Conservation (phyloP, 2,797 vertebrate genomes). For the Peromyscus eremicus region DNA sequence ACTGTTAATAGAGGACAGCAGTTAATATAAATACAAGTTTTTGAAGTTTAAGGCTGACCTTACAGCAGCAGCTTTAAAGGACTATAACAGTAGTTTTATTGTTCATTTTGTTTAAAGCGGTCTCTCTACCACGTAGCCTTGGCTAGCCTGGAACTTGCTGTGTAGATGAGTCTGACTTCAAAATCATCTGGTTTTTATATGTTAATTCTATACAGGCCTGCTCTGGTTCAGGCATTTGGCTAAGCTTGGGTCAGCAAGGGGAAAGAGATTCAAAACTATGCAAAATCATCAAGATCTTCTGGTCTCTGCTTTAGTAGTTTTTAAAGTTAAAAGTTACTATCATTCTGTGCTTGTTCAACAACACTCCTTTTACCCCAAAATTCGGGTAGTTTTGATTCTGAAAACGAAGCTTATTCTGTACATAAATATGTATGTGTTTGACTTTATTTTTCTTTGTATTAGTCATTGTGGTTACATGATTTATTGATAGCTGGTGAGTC, state of each 20-base stretch:
- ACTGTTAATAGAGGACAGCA: not conserved
- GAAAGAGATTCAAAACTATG: not conserved
- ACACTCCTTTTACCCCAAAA: not conserved
- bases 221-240: not conserved
- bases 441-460: conserved; percentile 69
- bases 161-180: not conserved
- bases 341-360: not conserved
- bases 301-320: not conserved
- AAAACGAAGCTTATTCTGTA: conserved; percentile 30
- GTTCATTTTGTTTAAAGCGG: not conserved
- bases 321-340: not conserved
- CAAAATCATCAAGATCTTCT: not conserved
- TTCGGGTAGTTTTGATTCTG: conserved; percentile 48
- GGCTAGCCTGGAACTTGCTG: not conserved
- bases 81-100: not conserved
- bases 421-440: not conserved
- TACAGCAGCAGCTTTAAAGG: not conserved
- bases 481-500: conserved; percentile 64
- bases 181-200: too few relatives aligned
- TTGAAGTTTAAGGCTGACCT: conserved; percentile 30
- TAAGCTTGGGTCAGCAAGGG: not conserved
- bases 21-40: not conserved
- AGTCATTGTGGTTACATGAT: conserved; percentile 73
- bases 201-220: too few relatives aligned
- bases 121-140: not conserved